These are phyloP conservation scores for Odontamblyopus rebecca DNA, from an alignment of 2,797 vertebrate genomes.

Conservation along the genomic window DNA sequence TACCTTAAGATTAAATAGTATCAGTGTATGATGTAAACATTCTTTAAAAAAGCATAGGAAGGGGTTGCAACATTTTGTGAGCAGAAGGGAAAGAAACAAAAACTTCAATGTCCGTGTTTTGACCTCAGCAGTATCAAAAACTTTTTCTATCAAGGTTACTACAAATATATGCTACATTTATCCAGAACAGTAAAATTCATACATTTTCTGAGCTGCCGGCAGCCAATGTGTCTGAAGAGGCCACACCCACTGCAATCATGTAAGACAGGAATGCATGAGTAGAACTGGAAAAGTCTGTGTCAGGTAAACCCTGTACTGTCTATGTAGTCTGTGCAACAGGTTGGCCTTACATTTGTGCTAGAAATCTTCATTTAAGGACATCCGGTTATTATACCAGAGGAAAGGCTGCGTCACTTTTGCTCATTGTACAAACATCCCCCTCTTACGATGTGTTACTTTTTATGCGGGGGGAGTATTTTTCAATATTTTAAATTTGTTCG, in stretches of 20 bases:
- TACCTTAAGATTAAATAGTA: conserved; percentile 90
- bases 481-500: background rate
- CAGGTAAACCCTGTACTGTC: conserved; percentile 66
- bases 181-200: conserved; percentile 73
- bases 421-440: background rate
- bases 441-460: background rate
- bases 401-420: conserved; percentile 4
- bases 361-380: conserved; percentile 46
- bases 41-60: conserved; percentile 70
- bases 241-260: conserved; percentile 83
- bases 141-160: conserved; percentile 64
- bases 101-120: conserved; percentile 68
- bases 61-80: conserved; percentile 60
- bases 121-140: conserved; percentile 70
- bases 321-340: conserved; percentile 67
- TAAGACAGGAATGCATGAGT: conserved; percentile 80
- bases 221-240: conserved; percentile 77
- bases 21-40: conserved; percentile 92
- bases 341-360: conserved; percentile 48
- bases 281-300: conserved; percentile 81
- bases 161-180: conserved; percentile 76
- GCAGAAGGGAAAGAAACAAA: conserved; percentile 54
- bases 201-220: conserved; percentile 78
- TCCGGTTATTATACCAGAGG: conserved; percentile 22
- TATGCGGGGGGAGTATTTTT: background rate